Base-by-base conservation (phyloP, 2,797 vertebrate genomes). In the Momotus momota region DNA sequence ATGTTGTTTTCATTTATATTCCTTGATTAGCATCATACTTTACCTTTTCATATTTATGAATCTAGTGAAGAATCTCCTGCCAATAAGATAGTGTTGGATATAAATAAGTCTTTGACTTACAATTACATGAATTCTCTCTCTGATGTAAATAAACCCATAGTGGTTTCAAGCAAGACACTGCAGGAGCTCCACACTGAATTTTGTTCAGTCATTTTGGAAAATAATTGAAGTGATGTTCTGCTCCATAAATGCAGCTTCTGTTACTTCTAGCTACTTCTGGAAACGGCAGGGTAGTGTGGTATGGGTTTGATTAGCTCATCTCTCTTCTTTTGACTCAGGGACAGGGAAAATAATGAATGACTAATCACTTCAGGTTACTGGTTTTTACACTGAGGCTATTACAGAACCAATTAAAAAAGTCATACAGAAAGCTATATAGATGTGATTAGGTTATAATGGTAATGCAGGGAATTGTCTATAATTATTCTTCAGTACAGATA, bases 341-440 rank as follows among this genome's bases (percentile, higher is more conserved):
- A 90, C 62, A 88, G 29, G 15, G 33, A 55, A 93, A 89, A 94
- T 93, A 91, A 90, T 83, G 64, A 95, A 95, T 92, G 93, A 94
- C 69, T 94, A 94, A 96, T 96, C 88, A 91, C 81, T 94, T 92
- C 81, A 88, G 67, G 88, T 92, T 93, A 87, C 49, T 85, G 43
- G 25, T 90, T 96, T 95, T 93, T 93, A 81, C 81, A 78, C 51
- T 21, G 61, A 91, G 23, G 49, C 51, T 95, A 92, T 95, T 96
- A 90, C 31, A 94, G 82, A 96, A 79, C 48, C 89, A 94, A 96
- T 97, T 96, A 48, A 91, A 92, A 79, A 90, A 86, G 74, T 91
- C n/a, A 58, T 77, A 54, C 71, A 82, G 88, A 84, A 88, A 86
- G 54, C 81, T 91, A 61, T 33, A 86, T 18, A 77, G 79, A 92